phyloP scores from a whole-genome alignment of 2,888 invertebrate species.

The Cephus pygmeus region DNA sequence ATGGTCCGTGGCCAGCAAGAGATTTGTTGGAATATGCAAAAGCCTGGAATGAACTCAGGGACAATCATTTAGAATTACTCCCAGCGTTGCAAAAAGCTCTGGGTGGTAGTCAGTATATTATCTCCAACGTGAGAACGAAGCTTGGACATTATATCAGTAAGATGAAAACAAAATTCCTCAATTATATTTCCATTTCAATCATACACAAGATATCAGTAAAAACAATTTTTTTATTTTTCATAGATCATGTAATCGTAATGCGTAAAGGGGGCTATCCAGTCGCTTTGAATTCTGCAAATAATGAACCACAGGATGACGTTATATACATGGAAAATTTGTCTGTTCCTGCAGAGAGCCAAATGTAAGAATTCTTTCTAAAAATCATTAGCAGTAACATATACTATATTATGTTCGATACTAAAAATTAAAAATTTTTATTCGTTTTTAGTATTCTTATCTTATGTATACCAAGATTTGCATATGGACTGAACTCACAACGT shows the following conservation, averaged over 20 bases:
- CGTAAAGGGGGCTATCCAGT: slow-evolving; percentile 69
- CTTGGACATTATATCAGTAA: slow-evolving; percentile 71
- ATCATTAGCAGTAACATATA: slow-evolving; percentile 1
- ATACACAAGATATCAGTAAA: too few species aligned
- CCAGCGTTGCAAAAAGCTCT: slow-evolving; percentile 68
- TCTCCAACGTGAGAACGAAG: slow-evolving; percentile 69
- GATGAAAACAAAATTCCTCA: slow-evolving; percentile 14
- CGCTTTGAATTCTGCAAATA: slow-evolving; percentile 56
- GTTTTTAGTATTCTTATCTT: slow-evolving; percentile 71
- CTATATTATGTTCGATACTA: slow-evolving; percentile 8
- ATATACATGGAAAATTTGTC: slow-evolving; percentile 65
- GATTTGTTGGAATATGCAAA: slow-evolving; percentile 63
- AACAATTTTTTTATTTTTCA: slow-evolving; percentile 19
- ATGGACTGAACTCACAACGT: slow-evolving; percentile 71
- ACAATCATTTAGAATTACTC: slow-evolving; percentile 65
- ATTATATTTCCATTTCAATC: too few species aligned
- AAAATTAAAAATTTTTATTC: neutral
- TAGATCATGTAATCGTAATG: slow-evolving; percentile 70
- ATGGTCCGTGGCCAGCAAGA: slow-evolving; percentile 65
- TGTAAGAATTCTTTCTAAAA: slow-evolving; percentile 58
- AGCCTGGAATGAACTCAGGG: slow-evolving; percentile 56
- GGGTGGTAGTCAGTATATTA: slow-evolving; percentile 71
- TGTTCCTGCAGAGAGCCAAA: slow-evolving; percentile 61
- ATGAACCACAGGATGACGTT: neutral
- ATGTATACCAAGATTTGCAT: slow-evolving; percentile 69